Percentiles rank a stretch among this genome's conserved stretches.
phyloP scores from a whole-genome alignment of 2,113 vertebrate genomes.

The Centropus unirufus region DNA sequence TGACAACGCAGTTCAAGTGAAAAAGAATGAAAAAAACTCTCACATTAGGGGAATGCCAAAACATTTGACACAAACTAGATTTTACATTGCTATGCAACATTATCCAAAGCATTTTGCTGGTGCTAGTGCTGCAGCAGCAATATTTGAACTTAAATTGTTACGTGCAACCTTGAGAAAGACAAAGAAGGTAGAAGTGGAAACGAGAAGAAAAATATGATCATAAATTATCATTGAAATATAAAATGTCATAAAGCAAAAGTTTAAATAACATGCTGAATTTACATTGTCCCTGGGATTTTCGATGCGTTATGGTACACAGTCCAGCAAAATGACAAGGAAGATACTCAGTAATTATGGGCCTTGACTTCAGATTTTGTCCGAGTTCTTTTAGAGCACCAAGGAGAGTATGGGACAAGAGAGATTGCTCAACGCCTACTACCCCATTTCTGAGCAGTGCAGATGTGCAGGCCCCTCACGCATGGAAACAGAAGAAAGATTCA shows the following conservation, averaged over 20 bases:
- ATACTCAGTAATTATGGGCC: background rate
- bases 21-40: background rate
- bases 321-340: background rate
- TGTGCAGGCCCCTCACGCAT: accelerated
- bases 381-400: background rate
- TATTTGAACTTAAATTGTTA: constrained; percentile 9
- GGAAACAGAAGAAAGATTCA: background rate
- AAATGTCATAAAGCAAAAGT: background rate
- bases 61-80: constrained; percentile 50
- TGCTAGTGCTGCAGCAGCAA: background rate
- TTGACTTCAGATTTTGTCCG: background rate
- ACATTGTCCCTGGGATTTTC: constrained; percentile 16
- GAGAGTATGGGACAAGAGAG: background rate
- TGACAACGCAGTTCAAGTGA: background rate
- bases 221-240: constrained; percentile 29
- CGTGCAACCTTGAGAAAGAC: constrained; percentile 7
- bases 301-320: background rate
- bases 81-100: constrained; percentile 49
- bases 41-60: constrained; percentile 13
- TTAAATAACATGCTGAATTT: background rate
- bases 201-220: constrained; percentile 15
- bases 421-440: background rate
- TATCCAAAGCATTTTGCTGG: constrained; percentile 37
- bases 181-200: constrained; percentile 14
- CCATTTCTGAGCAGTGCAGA: background rate